Percentiles rank a stretch among this genome's conserved stretches.
Conservation (phyloP, 2,797 vertebrate species). For the Cottoperca gobio region DNA sequence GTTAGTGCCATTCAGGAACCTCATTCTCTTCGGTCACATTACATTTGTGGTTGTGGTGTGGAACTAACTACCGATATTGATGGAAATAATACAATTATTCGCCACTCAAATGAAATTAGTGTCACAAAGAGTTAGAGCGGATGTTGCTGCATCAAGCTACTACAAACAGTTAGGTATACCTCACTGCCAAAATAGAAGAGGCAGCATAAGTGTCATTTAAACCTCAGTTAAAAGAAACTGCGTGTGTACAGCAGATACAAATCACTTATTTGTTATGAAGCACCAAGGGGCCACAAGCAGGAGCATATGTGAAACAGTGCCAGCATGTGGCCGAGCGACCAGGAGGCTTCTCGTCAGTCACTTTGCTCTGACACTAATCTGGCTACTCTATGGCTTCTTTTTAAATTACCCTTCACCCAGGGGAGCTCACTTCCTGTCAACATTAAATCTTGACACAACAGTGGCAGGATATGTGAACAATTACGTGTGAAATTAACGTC, state of each 20-base stretch:
- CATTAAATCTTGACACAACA: slow-evolving; percentile 65
- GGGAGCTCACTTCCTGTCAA: slow-evolving; percentile 66
- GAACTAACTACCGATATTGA: slow-evolving; percentile 65
- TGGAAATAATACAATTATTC: slow-evolving; percentile 73
- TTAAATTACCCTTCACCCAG: slow-evolving; percentile 72
- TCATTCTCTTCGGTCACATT: slow-evolving; percentile 54
- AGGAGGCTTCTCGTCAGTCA: slow-evolving; percentile 78
- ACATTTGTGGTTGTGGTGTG: slow-evolving; percentile 61
- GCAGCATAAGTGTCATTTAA: slow-evolving; percentile 46
- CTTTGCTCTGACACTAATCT: slow-evolving; percentile 76
- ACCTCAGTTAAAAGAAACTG: slow-evolving; percentile 48
- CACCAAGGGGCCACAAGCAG: slow-evolving; percentile 45
- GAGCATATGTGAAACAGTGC: slow-evolving; percentile 48
- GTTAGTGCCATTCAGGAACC: slow-evolving; percentile 50
- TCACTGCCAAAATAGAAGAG: slow-evolving; percentile 15
- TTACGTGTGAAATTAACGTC: slow-evolving; percentile 35
- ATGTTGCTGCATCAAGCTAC: slow-evolving; percentile 12
- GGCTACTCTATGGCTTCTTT: slow-evolving; percentile 72
- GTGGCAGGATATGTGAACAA: slow-evolving; percentile 50
- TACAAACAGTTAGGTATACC: slow-evolving; percentile 9
- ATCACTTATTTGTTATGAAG: slow-evolving; percentile 51
- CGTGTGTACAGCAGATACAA: slow-evolving; percentile 38
- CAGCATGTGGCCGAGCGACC: slow-evolving; percentile 57
- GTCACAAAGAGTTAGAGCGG: slow-evolving; percentile 61
- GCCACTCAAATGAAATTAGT: slow-evolving; percentile 72